Evolutionary conservation across 2,797 vertebrate genomes (phyloP).

Genomic region (Pogonophryne albipinna): DNA sequence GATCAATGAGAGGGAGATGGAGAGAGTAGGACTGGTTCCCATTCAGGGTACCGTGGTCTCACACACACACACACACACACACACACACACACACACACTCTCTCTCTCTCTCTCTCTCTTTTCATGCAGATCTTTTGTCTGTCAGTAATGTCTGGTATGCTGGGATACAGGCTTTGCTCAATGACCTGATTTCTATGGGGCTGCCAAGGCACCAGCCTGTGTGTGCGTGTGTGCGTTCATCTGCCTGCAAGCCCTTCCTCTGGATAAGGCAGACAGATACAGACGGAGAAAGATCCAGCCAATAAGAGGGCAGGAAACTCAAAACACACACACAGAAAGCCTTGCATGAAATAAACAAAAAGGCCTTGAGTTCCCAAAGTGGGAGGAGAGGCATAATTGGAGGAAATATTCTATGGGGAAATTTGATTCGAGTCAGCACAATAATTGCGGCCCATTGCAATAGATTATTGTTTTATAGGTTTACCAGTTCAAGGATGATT

Average conservation of each 20-base stretch:
- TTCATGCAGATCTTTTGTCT: conserved; percentile 83
- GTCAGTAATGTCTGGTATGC: conserved; percentile 85
- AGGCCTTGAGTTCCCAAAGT: conserved; percentile 50
- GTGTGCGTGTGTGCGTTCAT: conserved; percentile 45
- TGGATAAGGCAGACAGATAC: conserved; percentile 80
- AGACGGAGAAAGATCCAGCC: conserved; percentile 71
- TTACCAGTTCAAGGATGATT: conserved; percentile 25
- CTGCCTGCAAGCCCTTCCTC: conserved; percentile 76
- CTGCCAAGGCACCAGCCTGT: conserved; percentile 55
- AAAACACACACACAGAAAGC: conserved; percentile 30
- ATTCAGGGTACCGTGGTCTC: conserved; percentile 58
- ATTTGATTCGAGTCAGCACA: conserved; percentile 42
- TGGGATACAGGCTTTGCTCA: conserved; percentile 80
- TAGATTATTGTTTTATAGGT: conserved; percentile 32
- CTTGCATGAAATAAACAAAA: conserved; percentile 74
- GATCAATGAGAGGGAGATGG: conserved; percentile 55
- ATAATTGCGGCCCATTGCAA: conserved; percentile 48
- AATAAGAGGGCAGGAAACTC: conserved; percentile 65
- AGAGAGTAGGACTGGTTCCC: conserved; percentile 54
- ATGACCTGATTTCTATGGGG: conserved; percentile 83
- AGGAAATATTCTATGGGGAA: conserved; percentile 65
- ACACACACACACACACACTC: not conserved
- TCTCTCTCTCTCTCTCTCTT: too few relatives aligned
- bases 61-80: conserved; percentile 37
- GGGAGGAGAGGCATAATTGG: conserved; percentile 63